Evolutionary conservation across 2,888 invertebrate genomes (phyloP).

Genomic region (Synanthedon formicaeformis): DNA sequence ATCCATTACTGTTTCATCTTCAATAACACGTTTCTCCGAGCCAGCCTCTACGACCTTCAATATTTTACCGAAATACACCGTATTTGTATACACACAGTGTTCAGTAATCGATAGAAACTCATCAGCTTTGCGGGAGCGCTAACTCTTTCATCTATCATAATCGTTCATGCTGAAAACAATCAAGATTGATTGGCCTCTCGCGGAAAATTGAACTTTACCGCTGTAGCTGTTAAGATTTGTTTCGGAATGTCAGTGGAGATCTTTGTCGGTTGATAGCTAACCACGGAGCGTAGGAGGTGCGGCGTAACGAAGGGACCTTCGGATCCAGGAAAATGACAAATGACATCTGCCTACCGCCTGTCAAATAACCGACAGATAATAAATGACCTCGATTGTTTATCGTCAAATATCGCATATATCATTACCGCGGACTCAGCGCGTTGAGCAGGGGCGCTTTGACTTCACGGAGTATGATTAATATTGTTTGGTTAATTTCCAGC

Average conservation of each 20-base stretch:
- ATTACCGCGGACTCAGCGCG: conserved; percentile 63
- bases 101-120: conserved; percentile 25
- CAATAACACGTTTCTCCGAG: conserved; percentile 61
- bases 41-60: conserved; percentile 25
- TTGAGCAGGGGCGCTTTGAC: conserved; percentile 43
- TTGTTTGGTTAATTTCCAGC: conserved; percentile 67
- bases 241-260: conserved; percentile 16
- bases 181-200: conserved; percentile 55
- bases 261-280: conserved; percentile 61
- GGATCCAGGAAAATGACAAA: conserved; percentile 75
- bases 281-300: conserved; percentile 51
- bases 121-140: conserved; percentile 60
- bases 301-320: conserved; percentile 69
- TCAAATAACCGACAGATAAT: conserved; percentile 76
- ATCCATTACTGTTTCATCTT: conserved; percentile 70
- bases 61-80: conserved; percentile 25
- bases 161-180: conserved; percentile 72
- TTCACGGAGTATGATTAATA: conserved; percentile 60
- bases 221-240: conserved; percentile 16
- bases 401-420: conserved; percentile 72
- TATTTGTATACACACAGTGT: conserved; percentile 28
- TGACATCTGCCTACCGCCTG: conserved; percentile 77
- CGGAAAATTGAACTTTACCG: conserved; percentile 24
- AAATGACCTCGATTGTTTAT: conserved; percentile 75
- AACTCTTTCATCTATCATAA: conserved; percentile 72